These are phyloP conservation scores for Tetramorium bicarinatum DNA, from an alignment of 2,888 invertebrate genomes.

Conservation along the genomic window DNA sequence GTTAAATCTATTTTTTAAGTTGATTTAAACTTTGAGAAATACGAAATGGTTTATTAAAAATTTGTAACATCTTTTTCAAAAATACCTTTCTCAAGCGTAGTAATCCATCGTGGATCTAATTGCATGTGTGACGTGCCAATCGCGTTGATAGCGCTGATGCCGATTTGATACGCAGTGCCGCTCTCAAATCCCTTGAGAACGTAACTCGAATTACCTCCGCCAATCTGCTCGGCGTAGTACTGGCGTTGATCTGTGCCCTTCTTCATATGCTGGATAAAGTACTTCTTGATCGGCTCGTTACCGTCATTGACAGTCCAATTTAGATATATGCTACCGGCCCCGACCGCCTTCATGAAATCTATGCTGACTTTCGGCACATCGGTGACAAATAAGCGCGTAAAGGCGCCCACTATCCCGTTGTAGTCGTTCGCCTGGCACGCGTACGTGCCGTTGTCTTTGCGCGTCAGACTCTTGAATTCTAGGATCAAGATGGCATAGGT, in stretches of 20 bases:
- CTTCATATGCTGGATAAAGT: conserved; percentile 88
- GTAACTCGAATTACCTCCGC: conserved; percentile 90
- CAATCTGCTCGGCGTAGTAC: conserved; percentile 89
- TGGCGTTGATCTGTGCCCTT: conserved; percentile 88
- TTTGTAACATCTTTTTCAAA: conserved; percentile 87
- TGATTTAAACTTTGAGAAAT: background rate
- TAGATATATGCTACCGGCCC: conserved; percentile 91
- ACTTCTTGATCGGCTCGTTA: conserved; percentile 90
- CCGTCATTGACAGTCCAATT: conserved; percentile 94
- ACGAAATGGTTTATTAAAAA: background rate
- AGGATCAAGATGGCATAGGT: conserved; percentile 89
- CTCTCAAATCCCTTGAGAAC: conserved; percentile 90
- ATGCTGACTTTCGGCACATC: conserved; percentile 91
- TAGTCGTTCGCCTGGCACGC: conserved; percentile 83
- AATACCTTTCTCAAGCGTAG: conserved; percentile 88
- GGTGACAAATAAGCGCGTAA: conserved; percentile 88
- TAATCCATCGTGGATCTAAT: conserved; percentile 87
- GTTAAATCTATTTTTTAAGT: background rate
- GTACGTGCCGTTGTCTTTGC: conserved; percentile 92
- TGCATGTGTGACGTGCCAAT: conserved; percentile 89
- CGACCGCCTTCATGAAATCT: conserved; percentile 92
- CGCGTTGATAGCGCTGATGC: conserved; percentile 90
- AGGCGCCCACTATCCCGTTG: conserved; percentile 86
- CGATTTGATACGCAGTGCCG: conserved; percentile 90
- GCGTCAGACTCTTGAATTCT: conserved; percentile 88